These are phyloP conservation scores for Dyspetes luteomarginatus DNA, from an alignment of 2,888 invertebrate genomes.

Conservation along the genomic window DNA sequence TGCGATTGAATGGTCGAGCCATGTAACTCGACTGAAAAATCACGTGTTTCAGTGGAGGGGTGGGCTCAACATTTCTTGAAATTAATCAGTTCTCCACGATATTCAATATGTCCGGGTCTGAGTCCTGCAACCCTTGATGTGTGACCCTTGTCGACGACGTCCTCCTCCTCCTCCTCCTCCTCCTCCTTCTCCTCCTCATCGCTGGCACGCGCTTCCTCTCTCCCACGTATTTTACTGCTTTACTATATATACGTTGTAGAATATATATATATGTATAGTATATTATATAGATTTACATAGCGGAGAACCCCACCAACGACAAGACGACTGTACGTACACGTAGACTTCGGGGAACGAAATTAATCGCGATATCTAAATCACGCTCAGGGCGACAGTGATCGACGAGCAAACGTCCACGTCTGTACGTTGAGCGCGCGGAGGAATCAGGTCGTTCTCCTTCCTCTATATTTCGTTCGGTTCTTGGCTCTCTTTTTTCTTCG, in stretches of 20 bases:
- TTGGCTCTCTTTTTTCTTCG: conserved; percentile 13
- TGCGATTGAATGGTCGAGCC: conserved; percentile 64
- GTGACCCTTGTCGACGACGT: conserved; percentile 33
- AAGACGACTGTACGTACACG: conserved; percentile 50
- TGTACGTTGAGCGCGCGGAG: conserved; percentile 40
- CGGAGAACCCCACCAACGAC: conserved; percentile 38
- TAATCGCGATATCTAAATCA: conserved; percentile 76
- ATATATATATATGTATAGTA: conserved; percentile 29
- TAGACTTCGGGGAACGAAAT: conserved; percentile 69
- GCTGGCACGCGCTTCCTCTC: conserved; percentile 62
- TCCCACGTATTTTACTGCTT: conserved; percentile 13
- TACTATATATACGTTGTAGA: conserved; percentile 18
- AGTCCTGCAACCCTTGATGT: conserved; percentile 44
- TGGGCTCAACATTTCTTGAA: conserved; percentile 53
- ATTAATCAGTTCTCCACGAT: conserved; percentile 74
- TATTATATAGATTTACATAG: conserved; percentile 33
- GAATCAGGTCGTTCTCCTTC: conserved; percentile 64
- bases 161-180: conserved; percentile 29
- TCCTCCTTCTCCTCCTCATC: conserved; percentile 40
- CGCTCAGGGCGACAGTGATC: conserved; percentile 73
- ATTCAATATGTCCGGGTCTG: conserved; percentile 68
- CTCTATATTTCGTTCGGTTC: conserved; percentile 58
- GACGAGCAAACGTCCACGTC: conserved; percentile 68
- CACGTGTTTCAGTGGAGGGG: conserved; percentile 71
- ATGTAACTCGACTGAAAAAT: conserved; percentile 67